Evolutionary conservation across 2,888 invertebrate species (phyloP), one percentile per base, ranked within the genome.

Genomic region (Himalopsyche kuldschensis): DNA sequence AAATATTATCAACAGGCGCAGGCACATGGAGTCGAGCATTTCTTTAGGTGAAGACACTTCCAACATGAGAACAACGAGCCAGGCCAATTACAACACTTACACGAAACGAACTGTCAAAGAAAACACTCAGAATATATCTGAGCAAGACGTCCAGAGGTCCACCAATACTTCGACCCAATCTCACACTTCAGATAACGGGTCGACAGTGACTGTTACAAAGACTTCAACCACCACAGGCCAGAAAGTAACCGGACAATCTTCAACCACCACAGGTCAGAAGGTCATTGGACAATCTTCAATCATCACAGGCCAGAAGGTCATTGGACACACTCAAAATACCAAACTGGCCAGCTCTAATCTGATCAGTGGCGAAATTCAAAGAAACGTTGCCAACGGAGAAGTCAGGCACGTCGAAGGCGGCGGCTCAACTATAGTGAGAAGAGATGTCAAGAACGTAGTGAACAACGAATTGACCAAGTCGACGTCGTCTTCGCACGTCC

Each of bases 11-110:
- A 93, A 93, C 84, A 93, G 92, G 81, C 90, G 93, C 86, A 92
- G 91, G 20, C 93, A 95, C 87, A 93, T 94, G 89, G 94, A 95
- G 89, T 95, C 95, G 0, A 94, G 94, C 84, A 93, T 95, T 81
- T 91, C 90, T 10, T 88, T 95, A 27, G 94, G 94, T 1, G 92
- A 91, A 87, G 94, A 94, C 85, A 90, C 88, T 0, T 88, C 90
- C 0, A 89, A 89, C 15, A 91, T 92, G 89, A 91, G 91, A 87
- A 93, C 93, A 5, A 93, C 94, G 0, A 93, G 93, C 88, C 93
- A 94, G 88, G 90, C 91, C 83, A 94, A 93, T 87, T 94, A 92
- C 87, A 92, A 91, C 85, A 90, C 91, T 0, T 89, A 91, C 63
- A 91, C 90, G 27, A 90, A 88, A 83, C 88, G 88, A 78, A 87